A percentile compares a stretch with the other conserved stretches of the same genome.
These are phyloP conservation scores for Magallana nippona DNA, from an alignment of 2,888 invertebrate genomes.

Conservation along the genomic window DNA sequence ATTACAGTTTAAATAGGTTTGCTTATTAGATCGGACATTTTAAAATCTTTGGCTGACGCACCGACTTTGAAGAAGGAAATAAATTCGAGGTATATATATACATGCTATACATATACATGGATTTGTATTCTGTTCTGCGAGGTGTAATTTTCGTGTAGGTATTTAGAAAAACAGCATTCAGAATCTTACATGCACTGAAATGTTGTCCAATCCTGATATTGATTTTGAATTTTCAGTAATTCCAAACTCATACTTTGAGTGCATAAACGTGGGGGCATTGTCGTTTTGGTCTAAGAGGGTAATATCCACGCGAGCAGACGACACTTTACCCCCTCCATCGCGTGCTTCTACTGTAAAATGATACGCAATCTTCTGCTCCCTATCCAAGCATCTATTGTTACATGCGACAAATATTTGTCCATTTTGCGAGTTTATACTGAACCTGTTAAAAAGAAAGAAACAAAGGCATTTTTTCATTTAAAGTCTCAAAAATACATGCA, in stretches of 20 bases:
- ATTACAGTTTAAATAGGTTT: no score
- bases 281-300: slow-evolving; percentile 30
- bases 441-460: background rate
- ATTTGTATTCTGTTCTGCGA: no score
- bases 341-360: slow-evolving; percentile 19
- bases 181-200: background rate
- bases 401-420: background rate
- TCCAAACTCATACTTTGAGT: slow-evolving; percentile 4
- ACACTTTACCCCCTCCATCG: background rate
- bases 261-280: slow-evolving; percentile 8
- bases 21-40: no score
- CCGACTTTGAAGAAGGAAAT: no score
- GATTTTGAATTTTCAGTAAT: background rate
- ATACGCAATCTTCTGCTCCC: slow-evolving; percentile 4
- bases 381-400: slow-evolving; percentile 11
- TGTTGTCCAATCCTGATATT: background rate
- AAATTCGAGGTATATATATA: no score
- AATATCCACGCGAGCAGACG: slow-evolving; percentile 6
- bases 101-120: no score
- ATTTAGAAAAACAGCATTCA: background rate
- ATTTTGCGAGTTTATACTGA: slow-evolving; percentile 1
- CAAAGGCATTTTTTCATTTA: no score
- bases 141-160: no score
- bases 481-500: no score
- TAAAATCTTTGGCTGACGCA: no score